These are phyloP conservation scores for Drosophila macrospina DNA, from an alignment of 2,888 invertebrate genomes.

Conservation along the genomic window DNA sequence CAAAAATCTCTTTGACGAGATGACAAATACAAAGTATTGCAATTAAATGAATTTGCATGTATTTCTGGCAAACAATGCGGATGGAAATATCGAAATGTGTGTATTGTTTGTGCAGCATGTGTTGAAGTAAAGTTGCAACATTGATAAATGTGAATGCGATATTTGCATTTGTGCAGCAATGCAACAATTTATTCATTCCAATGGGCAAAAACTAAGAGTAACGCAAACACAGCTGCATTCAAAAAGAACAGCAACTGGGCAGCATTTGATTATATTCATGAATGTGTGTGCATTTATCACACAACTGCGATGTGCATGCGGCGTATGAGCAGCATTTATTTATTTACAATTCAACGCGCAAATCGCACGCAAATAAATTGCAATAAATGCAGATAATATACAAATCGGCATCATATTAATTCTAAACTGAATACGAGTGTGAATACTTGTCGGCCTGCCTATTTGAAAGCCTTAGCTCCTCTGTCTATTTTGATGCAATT, in stretches of 20 bases:
- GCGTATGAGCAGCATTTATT: constrained; percentile 53
- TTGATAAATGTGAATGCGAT: constrained; percentile 45
- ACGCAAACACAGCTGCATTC: constrained; percentile 22
- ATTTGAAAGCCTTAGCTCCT: constrained; percentile 21
- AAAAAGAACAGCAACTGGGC: constrained; percentile 9
- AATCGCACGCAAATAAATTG: constrained; percentile 15
- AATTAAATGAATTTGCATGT: constrained; percentile 44
- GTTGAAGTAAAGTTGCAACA: constrained; percentile 25
- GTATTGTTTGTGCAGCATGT: constrained; percentile 15
- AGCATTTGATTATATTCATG: constrained; percentile 20
- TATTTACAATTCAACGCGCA: constrained; percentile 47
- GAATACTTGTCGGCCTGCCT: neutral
- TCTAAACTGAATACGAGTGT: constrained; percentile 16
- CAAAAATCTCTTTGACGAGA: neutral
- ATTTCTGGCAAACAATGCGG: constrained; percentile 31
- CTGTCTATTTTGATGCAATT: constrained; percentile 53
- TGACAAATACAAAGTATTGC: constrained; percentile 18
- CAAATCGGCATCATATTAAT: constrained; percentile 26
- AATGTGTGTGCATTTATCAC: constrained; percentile 31
- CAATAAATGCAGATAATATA: constrained; percentile 36
- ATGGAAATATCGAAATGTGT: constrained; percentile 25
- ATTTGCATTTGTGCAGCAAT: constrained; percentile 56
- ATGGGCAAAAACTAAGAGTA: constrained; percentile 21
- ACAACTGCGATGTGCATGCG: constrained; percentile 13
- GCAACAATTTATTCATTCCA: constrained; percentile 70